Evolutionary conservation across 2,797 vertebrate species (phyloP).

Genomic region (Echiichthys vipera): DNA sequence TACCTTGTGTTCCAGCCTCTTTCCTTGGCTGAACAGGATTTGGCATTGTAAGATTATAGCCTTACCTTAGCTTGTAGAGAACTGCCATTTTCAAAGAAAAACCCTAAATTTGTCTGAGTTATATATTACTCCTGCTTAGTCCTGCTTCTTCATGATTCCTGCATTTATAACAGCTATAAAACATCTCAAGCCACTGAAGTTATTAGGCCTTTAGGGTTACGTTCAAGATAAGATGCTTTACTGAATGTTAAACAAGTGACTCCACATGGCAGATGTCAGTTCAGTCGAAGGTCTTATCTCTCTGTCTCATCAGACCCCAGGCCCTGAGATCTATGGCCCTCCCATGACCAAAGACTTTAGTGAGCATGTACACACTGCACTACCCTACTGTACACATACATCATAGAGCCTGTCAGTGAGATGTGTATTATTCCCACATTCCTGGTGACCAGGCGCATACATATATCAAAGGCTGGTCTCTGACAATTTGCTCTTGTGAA

Average conservation of each 20-base stretch:
- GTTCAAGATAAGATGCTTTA: constrained; percentile 54
- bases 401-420: constrained; percentile 67
- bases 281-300: constrained; percentile 43
- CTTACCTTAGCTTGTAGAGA: neutral
- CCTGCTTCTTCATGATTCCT: neutral
- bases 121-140: neutral
- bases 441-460: constrained; percentile 74
- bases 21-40: neutral
- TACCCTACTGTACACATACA: constrained; percentile 63
- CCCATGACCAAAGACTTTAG: constrained; percentile 43
- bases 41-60: neutral
- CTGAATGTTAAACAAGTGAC: constrained; percentile 57
- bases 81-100: neutral
- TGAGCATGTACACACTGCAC: constrained; percentile 25
- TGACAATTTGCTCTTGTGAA: constrained; percentile 77
- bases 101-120: constrained; percentile 4
- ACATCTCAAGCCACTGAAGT: constrained; percentile 32
- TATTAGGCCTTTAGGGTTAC: constrained; percentile 20
- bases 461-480: constrained; percentile 79
- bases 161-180: constrained; percentile 30
- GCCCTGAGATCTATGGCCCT: constrained; percentile 46
- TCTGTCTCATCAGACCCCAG: constrained; percentile 30
- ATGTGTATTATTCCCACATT: constrained; percentile 82
- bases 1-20: constrained; percentile 3
- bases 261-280: constrained; percentile 51